A percentile compares a stretch with the other conserved stretches of the same genome.
phyloP scores from a whole-genome alignment of 1,140 invertebrate species.

The Drosophila sp. region DNA sequence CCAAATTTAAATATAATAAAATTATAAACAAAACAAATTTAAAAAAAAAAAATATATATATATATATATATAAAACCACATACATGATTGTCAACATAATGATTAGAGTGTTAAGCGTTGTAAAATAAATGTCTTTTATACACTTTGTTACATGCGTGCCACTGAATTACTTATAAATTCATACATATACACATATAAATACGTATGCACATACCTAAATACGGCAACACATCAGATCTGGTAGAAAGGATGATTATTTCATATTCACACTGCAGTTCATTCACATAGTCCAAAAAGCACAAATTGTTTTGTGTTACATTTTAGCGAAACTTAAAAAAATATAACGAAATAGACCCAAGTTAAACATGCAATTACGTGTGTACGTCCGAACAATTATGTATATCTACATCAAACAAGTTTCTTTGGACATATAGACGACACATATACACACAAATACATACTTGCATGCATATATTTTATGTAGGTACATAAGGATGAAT shows the following conservation, averaged over 20 bases:
- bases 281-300: background rate
- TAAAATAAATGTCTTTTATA: too few species aligned
- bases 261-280: background rate
- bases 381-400: constrained; percentile 12
- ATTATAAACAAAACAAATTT: too few species aligned
- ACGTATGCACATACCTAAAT: background rate
- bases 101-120: too few species aligned
- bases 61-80: too few species aligned
- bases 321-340: background rate
- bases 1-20: background rate
- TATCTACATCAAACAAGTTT: constrained; percentile 50
- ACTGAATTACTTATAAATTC: background rate
- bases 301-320: background rate
- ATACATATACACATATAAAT: background rate
- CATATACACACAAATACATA: constrained; percentile 13
- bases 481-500: constrained; percentile 14
- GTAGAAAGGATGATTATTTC: constrained; percentile 2
- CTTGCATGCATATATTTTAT: constrained; percentile 19
- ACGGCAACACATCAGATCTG: constrained; percentile 25
- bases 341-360: too few species aligned
- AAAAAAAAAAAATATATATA: too few species aligned
- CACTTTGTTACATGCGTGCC: too few species aligned
- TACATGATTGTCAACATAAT: too few species aligned
- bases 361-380: background rate
- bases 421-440: constrained; percentile 16